Evolutionary conservation across 2,888 invertebrate species (phyloP), one percentile per base, ranked within the genome.

Genomic region (Falcaria lacertinaria): DNA sequence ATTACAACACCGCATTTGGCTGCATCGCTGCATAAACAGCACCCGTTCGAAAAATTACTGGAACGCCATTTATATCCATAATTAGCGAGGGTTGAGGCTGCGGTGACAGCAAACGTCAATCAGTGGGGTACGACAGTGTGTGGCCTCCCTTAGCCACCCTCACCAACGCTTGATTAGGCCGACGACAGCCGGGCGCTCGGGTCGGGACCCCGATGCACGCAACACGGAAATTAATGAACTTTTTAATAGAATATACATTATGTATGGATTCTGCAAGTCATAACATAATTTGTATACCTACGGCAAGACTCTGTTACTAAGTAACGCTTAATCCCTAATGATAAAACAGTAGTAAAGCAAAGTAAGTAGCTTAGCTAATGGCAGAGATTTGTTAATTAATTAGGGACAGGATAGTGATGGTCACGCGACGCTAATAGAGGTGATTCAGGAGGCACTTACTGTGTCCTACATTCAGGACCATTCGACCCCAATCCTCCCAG

Each of bases 361-460:
- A 60, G 69, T 60, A 81, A 79, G 63, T 80, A 64, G 77, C 69
- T 57, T 80, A 71, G 70, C 65, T 81, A 83, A 85, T 80, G 72
- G 60, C 67, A 59, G 73, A 70, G 74, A 75, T 82, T 81, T 69
- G 69, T 71, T 78, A 76, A 84, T 83, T 84, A 82, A 85, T 84
- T 81, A 80, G 69, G 60, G 68, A 70, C 64, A 67, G 51, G 74
- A 78, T 80, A 71, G 80, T 63, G 50, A 44, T 40, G 56, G 79
- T 74, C 85, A 86, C 86, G 85, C 78, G 64, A 84, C 52, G 59
- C 56, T 65, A 60, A 64, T 55, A 59, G 22, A 22, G 43, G 56
- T 57, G 58, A 59, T 68, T 69, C 64, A 58, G 57, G 61, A 50
- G 54, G 55, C 67, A 59, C 62, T 74, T 64, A 63, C 57, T 42